Conservation (phyloP, 2,888 invertebrate genomes). For the Platyscelio sp. region DNA sequence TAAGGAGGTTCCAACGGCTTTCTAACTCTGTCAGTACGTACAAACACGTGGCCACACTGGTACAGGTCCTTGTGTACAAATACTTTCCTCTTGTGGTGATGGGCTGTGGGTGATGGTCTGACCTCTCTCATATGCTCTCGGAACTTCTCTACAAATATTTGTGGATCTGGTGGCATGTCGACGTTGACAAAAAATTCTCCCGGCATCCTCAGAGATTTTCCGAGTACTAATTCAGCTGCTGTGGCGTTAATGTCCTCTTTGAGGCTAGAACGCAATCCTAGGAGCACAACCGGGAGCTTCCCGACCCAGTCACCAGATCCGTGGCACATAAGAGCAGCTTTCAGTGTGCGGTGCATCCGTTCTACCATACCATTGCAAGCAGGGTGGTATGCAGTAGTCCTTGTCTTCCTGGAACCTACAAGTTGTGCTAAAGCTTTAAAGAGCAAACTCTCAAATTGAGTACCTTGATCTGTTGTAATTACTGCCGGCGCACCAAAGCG, state of each 20-base stretch:
- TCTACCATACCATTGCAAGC: slow-evolving; percentile 34
- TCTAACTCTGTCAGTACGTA: slow-evolving; percentile 1
- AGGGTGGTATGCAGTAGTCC: slow-evolving; percentile 36
- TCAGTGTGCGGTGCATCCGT: slow-evolving; percentile 19
- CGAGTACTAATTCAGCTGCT: slow-evolving; percentile 32
- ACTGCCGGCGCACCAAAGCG: slow-evolving; percentile 82
- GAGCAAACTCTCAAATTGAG: slow-evolving; percentile 56
- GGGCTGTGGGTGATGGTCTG: slow-evolving; percentile 20
- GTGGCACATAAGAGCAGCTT: slow-evolving; percentile 29
- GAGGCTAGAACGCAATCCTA: slow-evolving; percentile 22
- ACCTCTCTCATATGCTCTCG: slow-evolving; percentile 21
- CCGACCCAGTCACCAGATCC: neutral
- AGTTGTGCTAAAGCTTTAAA: slow-evolving; percentile 73
- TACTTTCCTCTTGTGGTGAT: slow-evolving; percentile 6
- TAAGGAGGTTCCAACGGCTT: slow-evolving; percentile 19
- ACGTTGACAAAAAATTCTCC: slow-evolving; percentile 53
- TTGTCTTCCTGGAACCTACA: slow-evolving; percentile 55
- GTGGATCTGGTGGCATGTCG: slow-evolving; percentile 25
- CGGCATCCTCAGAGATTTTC: slow-evolving; percentile 31
- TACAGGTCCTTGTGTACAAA: slow-evolving; percentile 23
- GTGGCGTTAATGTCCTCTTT: slow-evolving; percentile 41
- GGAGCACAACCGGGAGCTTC: slow-evolving; percentile 10
- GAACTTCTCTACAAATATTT: slow-evolving; percentile 23
- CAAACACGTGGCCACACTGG: slow-evolving; percentile 20
- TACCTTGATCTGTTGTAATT: slow-evolving; percentile 81